phyloP scores from a whole-genome alignment of 2,113 vertebrate species.

The Lepus europaeus region DNA sequence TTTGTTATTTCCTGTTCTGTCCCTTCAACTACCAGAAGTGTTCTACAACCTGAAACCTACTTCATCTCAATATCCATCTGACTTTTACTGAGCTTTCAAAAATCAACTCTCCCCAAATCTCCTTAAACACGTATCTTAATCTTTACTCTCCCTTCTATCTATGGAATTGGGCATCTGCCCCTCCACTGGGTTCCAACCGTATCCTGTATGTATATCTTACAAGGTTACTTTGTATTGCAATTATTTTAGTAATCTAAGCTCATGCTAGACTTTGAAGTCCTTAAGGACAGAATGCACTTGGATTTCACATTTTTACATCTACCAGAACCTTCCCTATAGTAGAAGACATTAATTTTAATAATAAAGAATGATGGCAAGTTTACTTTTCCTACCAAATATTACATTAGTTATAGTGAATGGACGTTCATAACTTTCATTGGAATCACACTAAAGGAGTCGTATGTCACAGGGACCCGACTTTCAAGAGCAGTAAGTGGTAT shows the following conservation, averaged over 20 bases:
- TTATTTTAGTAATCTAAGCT: not conserved
- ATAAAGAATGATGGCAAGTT: slow-evolving; percentile 17
- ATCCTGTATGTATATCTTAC: not conserved
- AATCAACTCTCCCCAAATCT: not conserved
- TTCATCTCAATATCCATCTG: not conserved
- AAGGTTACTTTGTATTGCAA: not conserved
- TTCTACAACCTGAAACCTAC: too few relatives aligned
- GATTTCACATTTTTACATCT: slow-evolving; percentile 33
- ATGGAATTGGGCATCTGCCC: not conserved
- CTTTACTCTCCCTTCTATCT: not conserved
- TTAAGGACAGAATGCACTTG: not conserved
- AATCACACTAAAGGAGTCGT: slow-evolving; percentile 33
- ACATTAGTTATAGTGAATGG: not conserved
- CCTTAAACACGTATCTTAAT: not conserved
- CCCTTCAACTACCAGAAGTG: not conserved
- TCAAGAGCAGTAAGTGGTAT: slow-evolving; percentile 36
- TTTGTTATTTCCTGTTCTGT: not conserved
- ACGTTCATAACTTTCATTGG: not conserved
- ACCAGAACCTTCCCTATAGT: not conserved
- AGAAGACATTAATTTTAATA: not conserved
- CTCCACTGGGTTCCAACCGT: not conserved
- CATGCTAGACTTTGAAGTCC: not conserved
- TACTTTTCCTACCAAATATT: slow-evolving; percentile 6
- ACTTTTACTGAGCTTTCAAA: not conserved
- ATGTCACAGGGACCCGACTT: not conserved